Conservation (phyloP, 1,140 invertebrate species). For the Leptinotarsa lineolata region DNA sequence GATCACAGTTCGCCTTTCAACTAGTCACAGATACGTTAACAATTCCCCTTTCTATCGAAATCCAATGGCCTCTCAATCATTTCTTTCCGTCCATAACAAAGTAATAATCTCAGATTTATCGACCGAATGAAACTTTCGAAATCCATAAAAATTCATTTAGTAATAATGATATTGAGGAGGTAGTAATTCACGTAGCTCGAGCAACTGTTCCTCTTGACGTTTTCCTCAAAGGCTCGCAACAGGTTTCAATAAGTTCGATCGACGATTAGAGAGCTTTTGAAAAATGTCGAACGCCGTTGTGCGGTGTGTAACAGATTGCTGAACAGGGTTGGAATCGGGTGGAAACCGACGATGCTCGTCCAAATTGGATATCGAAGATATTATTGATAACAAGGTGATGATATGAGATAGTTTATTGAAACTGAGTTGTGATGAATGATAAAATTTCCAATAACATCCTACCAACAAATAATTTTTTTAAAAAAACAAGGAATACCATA, state of each 20-base stretch:
- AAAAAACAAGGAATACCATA: too few species aligned
- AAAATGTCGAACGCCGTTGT: slow-evolving; percentile 28
- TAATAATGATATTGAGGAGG: slow-evolving; percentile 32
- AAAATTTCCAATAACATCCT: too few species aligned
- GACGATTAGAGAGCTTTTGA: slow-evolving; percentile 32
- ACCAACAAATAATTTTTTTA: too few species aligned
- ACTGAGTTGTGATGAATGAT: too few species aligned
- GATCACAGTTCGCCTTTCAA: too few species aligned
- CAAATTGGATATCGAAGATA: too few species aligned
- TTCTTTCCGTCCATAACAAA: slow-evolving; percentile 36
- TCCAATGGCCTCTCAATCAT: slow-evolving; percentile 11
- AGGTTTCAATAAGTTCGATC: slow-evolving; percentile 32
- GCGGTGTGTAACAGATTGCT: slow-evolving; percentile 29
- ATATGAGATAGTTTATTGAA: too few species aligned
- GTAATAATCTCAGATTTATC: slow-evolving; percentile 33
- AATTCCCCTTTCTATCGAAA: neutral
- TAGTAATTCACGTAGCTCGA: slow-evolving; percentile 25
- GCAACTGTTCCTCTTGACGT: slow-evolving; percentile 23
- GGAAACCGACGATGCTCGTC: too few species aligned
- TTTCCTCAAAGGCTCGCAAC: slow-evolving; percentile 21
- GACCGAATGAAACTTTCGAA: slow-evolving; percentile 19
- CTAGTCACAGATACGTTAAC: too few species aligned
- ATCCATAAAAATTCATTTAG: slow-evolving; percentile 34
- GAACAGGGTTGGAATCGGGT: slow-evolving; percentile 2
- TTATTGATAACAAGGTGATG: too few species aligned